Conservation (phyloP, 2,113 vertebrate species). For the Callionymus lyra region DNA sequence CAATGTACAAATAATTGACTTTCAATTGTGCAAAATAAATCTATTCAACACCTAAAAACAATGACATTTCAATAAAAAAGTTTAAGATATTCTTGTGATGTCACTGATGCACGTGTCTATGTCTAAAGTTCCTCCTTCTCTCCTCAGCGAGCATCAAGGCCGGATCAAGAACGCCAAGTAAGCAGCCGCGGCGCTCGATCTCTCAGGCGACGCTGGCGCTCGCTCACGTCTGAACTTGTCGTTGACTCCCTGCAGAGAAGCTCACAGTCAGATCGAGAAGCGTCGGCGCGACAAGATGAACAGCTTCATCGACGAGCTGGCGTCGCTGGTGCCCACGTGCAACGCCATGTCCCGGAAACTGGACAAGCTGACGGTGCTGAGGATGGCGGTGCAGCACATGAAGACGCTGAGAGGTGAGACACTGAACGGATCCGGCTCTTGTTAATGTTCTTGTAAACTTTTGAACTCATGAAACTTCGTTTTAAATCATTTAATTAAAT, state of each 20-base stretch:
- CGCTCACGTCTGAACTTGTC: too few species aligned
- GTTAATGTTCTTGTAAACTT: too few species aligned
- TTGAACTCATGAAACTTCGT: too few species aligned
- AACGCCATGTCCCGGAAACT: slow-evolving; percentile 97
- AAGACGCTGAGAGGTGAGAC: slow-evolving; percentile 90
- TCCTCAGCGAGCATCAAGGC: slow-evolving; percentile 84
- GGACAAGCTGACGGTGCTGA: slow-evolving; percentile 92
- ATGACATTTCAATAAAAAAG: too few species aligned
- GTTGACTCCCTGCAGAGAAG: slow-evolving; percentile 70
- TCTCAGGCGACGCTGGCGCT: not conserved
- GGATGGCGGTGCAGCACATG: slow-evolving; percentile 99
- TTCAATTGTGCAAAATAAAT: too few species aligned
- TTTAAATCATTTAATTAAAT: too few species aligned
- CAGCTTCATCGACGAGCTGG: slow-evolving; percentile 96
- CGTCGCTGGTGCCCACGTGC: slow-evolving; percentile 91
- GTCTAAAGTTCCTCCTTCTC: slow-evolving; percentile 13
- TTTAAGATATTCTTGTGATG: too few species aligned
- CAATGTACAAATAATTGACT: too few species aligned
- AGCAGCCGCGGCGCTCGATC: slow-evolving; percentile 1
- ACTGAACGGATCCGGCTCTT: too few species aligned
- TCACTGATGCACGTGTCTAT: not conserved
- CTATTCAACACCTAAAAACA: too few species aligned
- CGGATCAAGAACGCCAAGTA: slow-evolving; percentile 98
- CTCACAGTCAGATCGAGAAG: slow-evolving; percentile 98
- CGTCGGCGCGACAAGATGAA: slow-evolving; percentile 97